Evolutionary conservation across 2,888 invertebrate species (phyloP).

Genomic region (Athalia rosae): DNA sequence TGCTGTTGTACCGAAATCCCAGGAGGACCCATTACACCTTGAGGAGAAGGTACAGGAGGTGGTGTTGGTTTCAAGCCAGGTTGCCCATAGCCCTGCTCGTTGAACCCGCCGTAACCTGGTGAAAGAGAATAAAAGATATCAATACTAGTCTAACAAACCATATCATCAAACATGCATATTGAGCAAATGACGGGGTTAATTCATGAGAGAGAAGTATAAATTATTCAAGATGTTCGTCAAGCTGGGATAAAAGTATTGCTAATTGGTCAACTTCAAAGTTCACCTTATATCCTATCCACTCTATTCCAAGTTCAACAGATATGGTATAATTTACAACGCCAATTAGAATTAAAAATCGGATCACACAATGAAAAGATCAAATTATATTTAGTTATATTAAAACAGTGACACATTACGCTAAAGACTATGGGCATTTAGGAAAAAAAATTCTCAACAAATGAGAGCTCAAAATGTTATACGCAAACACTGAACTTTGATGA

Average conservation of each 20-base stretch:
- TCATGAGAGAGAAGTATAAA: not conserved
- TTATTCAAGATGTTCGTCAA: not conserved
- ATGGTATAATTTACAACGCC: too few species aligned
- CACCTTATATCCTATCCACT: not conserved
- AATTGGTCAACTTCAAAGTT: too few species aligned
- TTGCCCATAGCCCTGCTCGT: conserved; percentile 70
- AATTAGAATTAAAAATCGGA: too few species aligned
- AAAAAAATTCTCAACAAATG: not conserved
- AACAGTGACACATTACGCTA: not conserved
- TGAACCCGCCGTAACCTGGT: conserved; percentile 69
- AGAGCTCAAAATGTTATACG: conserved; percentile 3
- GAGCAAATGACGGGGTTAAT: conserved; percentile 25
- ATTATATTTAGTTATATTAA: not conserved
- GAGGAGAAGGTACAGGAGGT: conserved; percentile 83
- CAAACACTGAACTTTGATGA: not conserved
- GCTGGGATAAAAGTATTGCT: not conserved
- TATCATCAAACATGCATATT: conserved; percentile 3
- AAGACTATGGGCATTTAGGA: not conserved
- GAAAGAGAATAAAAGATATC: conserved; percentile 7
- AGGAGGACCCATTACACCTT: conserved; percentile 84
- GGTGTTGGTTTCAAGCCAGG: conserved; percentile 80
- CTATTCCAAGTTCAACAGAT: not conserved
- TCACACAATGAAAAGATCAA: too few species aligned
- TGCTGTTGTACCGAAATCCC: conserved; percentile 81
- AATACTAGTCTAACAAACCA: not conserved